Conservation (phyloP, 2,113 vertebrate genomes). For the Ondatra zibethicus region DNA sequence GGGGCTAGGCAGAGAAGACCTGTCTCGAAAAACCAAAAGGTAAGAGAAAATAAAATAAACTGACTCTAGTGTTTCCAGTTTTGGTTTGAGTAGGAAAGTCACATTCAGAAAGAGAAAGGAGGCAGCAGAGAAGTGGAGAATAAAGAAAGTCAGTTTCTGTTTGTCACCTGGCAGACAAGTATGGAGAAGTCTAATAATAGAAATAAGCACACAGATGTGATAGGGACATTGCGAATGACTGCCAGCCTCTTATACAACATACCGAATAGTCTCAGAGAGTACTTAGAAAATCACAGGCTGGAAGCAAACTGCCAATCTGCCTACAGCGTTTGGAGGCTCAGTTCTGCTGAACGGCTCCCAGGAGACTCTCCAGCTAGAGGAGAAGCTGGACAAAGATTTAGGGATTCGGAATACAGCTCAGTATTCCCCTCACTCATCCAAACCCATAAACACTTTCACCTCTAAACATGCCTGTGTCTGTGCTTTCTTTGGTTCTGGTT, state of each 20-base stretch:
- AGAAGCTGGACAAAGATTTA: background rate
- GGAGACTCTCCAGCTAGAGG: background rate
- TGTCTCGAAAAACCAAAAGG: background rate
- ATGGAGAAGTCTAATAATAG: slow-evolving; percentile 62
- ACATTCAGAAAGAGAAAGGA: background rate
- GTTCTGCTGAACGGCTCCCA: background rate
- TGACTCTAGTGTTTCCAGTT: background rate
- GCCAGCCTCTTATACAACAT: slow-evolving; percentile 36
- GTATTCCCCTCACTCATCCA: background rate
- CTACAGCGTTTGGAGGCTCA: background rate
- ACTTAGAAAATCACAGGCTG: background rate
- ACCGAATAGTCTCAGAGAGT: background rate
- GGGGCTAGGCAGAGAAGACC: background rate
- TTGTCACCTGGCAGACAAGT: slow-evolving; percentile 27
- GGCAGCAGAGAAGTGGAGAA: background rate
- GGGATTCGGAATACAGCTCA: background rate
- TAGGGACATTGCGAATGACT: background rate
- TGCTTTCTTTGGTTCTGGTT: background rate
- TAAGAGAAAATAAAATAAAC: background rate
- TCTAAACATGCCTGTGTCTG: background rate
- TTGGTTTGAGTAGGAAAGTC: background rate
- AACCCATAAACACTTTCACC: background rate
- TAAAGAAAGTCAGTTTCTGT: background rate
- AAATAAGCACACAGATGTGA: slow-evolving; percentile 63
- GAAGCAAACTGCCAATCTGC: background rate